Evolutionary conservation across 2,888 invertebrate genomes (phyloP), one percentile per base, ranked within the genome.

Genomic region (Uloborus plumipes): DNA sequence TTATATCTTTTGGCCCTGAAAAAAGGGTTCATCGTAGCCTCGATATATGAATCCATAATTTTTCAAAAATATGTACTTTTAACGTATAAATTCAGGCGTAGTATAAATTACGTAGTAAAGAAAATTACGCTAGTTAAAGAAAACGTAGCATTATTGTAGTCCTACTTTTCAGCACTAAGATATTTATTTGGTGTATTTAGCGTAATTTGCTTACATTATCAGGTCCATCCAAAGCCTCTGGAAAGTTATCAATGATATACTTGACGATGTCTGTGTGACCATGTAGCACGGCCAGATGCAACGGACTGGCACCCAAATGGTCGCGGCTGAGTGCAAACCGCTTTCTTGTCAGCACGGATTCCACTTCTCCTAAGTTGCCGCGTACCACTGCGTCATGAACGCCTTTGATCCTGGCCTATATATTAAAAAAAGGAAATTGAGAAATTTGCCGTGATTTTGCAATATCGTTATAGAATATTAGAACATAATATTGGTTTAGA

Each of bases 211-310:
- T 76, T 73, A 88, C 89, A 86, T 89, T 89, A 73, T 89, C 89
- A 0, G 89, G 89, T 7, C 88, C 93, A 84, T 93, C 93, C 66
- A 95, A 91, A 16, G 96, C 96, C 91, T 96, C 96, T 16, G 96
- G 95, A 90, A 97, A 96, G 87, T 95, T 91, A 69, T 93, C 92
- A 3, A 93, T 92, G 83, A 94, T 90, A 88, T 93, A 93, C 15
- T 88, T 92, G 26, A 94, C 92, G 75, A 95, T 93, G 85, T 93
- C 93, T 67, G 92, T 91, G 87, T 94, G 93, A 0, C 95, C 95
- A 84, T 96, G 89, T 20, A 96, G 95, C 31, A 94, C 94, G 70
- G 96, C 95, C 93, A 96, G 95, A 88, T 96, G 96, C 87, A 96
- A 90, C n/a, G 94, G 93, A 83, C 94, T 95, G 87, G 96, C 91